These are phyloP conservation scores for Synergus gifuensis DNA, from an alignment of 2,888 invertebrate genomes.

Conservation along the genomic window DNA sequence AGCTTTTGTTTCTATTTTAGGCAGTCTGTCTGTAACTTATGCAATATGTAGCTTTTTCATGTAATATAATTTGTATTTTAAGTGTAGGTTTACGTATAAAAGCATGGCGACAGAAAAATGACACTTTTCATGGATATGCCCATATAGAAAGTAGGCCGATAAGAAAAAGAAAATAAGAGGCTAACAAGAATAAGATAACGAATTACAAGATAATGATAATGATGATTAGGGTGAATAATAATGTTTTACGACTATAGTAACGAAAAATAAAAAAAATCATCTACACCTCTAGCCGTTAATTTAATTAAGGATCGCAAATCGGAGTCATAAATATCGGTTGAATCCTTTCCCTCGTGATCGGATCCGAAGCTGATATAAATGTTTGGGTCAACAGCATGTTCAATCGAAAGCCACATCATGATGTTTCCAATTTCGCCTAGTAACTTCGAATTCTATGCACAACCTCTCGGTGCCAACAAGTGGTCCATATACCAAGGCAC, in stretches of 20 bases:
- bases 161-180: too few relatives aligned
- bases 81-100: too few relatives aligned
- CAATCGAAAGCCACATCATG: conserved; percentile 34
- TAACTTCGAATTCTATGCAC: conserved; percentile 72
- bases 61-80: too few relatives aligned
- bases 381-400: background rate
- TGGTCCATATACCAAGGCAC: conserved; percentile 73
- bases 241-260: background rate
- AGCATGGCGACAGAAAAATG: too few relatives aligned
- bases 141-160: too few relatives aligned
- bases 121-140: too few relatives aligned
- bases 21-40: too few relatives aligned
- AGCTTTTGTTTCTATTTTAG: too few relatives aligned
- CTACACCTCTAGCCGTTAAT: background rate
- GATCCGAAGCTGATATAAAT: background rate
- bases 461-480: conserved; percentile 71
- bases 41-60: too few relatives aligned
- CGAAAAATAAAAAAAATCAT: background rate
- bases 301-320: background rate
- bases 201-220: too few relatives aligned
- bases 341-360: background rate
- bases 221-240: background rate
- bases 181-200: too few relatives aligned
- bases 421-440: conserved; percentile 60
- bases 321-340: background rate